Conservation (phyloP, 2,888 invertebrate genomes). For the Erebia ligea region DNA sequence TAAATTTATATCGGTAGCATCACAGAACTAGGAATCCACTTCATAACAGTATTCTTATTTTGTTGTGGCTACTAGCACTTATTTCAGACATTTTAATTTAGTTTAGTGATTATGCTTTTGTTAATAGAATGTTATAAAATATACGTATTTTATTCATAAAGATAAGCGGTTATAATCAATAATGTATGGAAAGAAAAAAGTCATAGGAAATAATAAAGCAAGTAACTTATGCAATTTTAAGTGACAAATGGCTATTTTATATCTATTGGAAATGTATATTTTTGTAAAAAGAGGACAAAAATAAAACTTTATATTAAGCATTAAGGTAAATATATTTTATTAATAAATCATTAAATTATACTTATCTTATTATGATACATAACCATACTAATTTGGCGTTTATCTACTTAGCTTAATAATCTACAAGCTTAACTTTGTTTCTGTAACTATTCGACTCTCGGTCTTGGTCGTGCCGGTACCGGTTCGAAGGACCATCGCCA, state of each 20-base stretch:
- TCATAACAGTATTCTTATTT: too few relatives aligned
- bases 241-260: background rate
- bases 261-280: conserved; percentile 20
- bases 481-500: conserved; percentile 39
- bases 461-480: conserved; percentile 41
- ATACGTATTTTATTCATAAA: background rate
- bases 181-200: background rate
- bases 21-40: too few relatives aligned
- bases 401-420: conserved; percentile 54
- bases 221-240: background rate
- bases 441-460: conserved; percentile 46
- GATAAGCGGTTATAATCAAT: background rate
- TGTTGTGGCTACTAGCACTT: too few relatives aligned
- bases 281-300: conserved; percentile 26
- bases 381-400: conserved; percentile 28
- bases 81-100: too few relatives aligned
- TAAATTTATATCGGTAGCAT: too few relatives aligned
- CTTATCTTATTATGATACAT: conserved; percentile 38
- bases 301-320: conserved; percentile 26
- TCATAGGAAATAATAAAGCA: background rate
- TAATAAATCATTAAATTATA: conserved; percentile 28
- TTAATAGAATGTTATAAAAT: background rate
- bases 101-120: background rate
- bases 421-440: conserved; percentile 71
- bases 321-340: conserved; percentile 32